Base-by-base conservation (phyloP, 2,888 invertebrate species). In the Cerceris ruficornis region DNA sequence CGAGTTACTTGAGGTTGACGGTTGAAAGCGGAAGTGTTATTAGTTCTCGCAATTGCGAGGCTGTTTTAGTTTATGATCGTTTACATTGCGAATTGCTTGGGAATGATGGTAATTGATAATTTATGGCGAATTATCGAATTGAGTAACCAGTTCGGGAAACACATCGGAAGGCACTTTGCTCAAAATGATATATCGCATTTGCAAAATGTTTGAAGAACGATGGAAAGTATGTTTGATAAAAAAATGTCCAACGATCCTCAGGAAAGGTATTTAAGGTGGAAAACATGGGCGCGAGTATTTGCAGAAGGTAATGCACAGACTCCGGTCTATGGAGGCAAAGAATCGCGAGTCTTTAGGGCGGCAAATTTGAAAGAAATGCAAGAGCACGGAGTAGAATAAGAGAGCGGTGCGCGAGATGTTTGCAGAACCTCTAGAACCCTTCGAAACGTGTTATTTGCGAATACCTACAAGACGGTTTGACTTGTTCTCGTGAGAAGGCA, bases 371-470 rank as follows among this genome's bases (percentile, higher is more conserved):
- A 83, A 80, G 70, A 79, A 78, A 73, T 59, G 74, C 70, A 52
- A 43, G 75, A 77, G 50, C 64, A 59, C 17, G 61, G 59, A 41
- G 60, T 67, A 7, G 78, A 75, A 81, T 80, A 80, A 85, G 76
- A 85, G 86, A 81, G 80, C 77, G 83, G 82, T 69, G 64, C 80
- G 77, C 73, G 76, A 75, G 79, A 86, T 85, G 84, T 85, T 85
- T 85, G 85, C 85, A 84, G 85, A 85, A 77, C 82, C 83, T 71
- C 59, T 72, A 57, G 62, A 73, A 75, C 85, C 81, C 79, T 85
- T 69, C 76, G 80, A 67, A 85, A 86, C 85, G 84, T 86, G 80
- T 86, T 86, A 86, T 86, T 86, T 86, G 85, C 85, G 84, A 86
- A 86, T 84, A 80, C 85, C 85, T 80, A 77, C 77, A 77, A 77